Base-by-base conservation (phyloP, 2,888 invertebrate genomes). In the Tinea pellionella region DNA sequence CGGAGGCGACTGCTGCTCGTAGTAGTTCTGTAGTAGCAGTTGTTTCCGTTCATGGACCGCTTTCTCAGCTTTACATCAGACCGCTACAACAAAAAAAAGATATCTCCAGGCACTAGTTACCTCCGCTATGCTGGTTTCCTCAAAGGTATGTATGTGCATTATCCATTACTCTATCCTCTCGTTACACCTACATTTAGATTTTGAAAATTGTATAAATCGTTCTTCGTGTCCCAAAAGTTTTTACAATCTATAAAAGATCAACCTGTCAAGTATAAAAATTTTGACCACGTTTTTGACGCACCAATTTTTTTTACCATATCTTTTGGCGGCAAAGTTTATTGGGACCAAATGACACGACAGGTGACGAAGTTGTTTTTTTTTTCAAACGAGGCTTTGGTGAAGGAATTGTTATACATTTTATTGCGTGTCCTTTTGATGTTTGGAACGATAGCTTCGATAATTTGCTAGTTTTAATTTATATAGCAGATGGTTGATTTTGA, bases 291-390 rank as follows among this genome's bases (percentile, higher is more conserved):
- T 57, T 57, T 29, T 80, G 73, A 75, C 73, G 74, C 74, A 74
- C 74, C 70, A 69, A 61, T 64, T 69, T 72, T 77, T 80, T 82
- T 79, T 78, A 75, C 67, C 72, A 75, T 55, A 57, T 12, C 57
- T 82, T 85, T 85, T 84, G 85, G 80, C 85, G 85, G 84, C 73
- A 63, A 56, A 72, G 75, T 80, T 82, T 81, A 83, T 82, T 80
- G 80, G 79, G 67, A 80, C 87, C 87, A 86, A 87, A 86, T 86
- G 87, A 86, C 86, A 86, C 84, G 85, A 84, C 87, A 87, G 87
- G 86, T 87, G 87, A 85, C 82, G 82, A 72, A 66, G 68, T 71
- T 73, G 79, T 81, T 80, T 79, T 74, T 24, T 66, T 66, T 66
- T 65, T 66, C 68, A 68, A 68, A 68, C 64, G 67, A 65, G 63